Base-by-base conservation (phyloP, 2,113 vertebrate species). In the human (Homo sapiens) region DNA sequence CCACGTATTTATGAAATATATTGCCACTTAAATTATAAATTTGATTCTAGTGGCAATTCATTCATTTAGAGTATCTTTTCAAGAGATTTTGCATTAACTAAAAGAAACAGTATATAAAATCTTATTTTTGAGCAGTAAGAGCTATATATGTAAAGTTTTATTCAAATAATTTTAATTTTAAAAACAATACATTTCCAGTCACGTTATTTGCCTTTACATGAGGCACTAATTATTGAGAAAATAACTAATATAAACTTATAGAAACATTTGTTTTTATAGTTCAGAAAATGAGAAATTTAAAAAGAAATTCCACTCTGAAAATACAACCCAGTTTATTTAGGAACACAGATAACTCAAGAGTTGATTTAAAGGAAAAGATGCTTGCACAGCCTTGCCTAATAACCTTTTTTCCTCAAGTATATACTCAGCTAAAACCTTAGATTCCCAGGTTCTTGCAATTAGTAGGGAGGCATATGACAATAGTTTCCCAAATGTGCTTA, bases 151-250 rank as follows among this genome's bases (percentile, higher is more conserved):
- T 64, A 64, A 25, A 20, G 14, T 70, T 90, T 96, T 84, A 4
- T 64, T 92, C 9, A 95, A 87, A 83, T 87, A n/a, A 87, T 68
- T 86, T 40, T 2, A 61, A 68, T 92, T 89, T 87, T 57, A 79
- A 18, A 79, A 78, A 89, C 91, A 78, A 66, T 52, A 32, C 1
- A 64, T 70, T 85, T 90, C 5, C 1, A 91, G 66, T 82, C 2
- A 94, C 59, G 43, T 59, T 75, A 64, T 61, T 91, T 90, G n/a
- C 9, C 90, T 89, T 25, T 90, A 45, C 75, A 48, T 61, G 25
- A 86, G 30, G 1, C 18, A 91, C 5, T 48, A 79, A 27, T 83
- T 87, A 92, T 35, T 97, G 11, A 86, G 12, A 82, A 96, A 84
- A 75, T 43, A 85, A 45, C 38, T 48, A 76, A 48, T 10, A 25